Percentiles rank a stretch among this genome's conserved stretches.
Conservation (phyloP, 2,888 invertebrate species). For the Fragum fragum region DNA sequence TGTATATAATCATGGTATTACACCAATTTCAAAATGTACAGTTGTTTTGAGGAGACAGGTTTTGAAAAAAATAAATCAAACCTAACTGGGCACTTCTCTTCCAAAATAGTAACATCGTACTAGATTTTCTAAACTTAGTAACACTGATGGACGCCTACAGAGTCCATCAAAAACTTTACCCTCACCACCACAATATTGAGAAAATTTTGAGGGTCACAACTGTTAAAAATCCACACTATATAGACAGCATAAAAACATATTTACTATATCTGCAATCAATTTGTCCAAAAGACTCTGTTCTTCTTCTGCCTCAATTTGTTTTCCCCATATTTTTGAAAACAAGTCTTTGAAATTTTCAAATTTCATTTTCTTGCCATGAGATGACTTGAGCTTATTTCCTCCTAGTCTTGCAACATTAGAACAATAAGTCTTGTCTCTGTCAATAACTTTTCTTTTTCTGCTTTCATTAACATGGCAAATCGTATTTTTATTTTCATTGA, state of each 20-base stretch:
- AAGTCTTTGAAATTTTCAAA: slow-evolving; percentile 41
- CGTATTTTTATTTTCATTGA: slow-evolving; percentile 38
- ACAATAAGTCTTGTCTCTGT: slow-evolving; percentile 24
- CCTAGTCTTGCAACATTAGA: slow-evolving; percentile 36
- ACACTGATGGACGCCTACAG: too few relatives aligned
- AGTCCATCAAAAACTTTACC: too few relatives aligned
- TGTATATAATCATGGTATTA: too few relatives aligned
- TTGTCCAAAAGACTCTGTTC: slow-evolving; percentile 73
- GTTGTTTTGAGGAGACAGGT: too few relatives aligned
- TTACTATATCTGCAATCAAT: slow-evolving; percentile 80
- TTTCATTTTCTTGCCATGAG: slow-evolving; percentile 35
- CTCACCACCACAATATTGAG: too few relatives aligned
- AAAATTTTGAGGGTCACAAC: too few relatives aligned
- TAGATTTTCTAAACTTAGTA: too few relatives aligned
- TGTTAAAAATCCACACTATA: too few relatives aligned
- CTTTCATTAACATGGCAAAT: not conserved
- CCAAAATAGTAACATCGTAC: too few relatives aligned
- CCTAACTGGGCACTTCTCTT: too few relatives aligned
- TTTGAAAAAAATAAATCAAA: too few relatives aligned
- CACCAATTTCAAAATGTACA: too few relatives aligned
- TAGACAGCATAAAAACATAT: slow-evolving; percentile 18
- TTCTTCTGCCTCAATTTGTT: slow-evolving; percentile 23
- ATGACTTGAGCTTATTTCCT: slow-evolving; percentile 12
- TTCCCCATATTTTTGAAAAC: slow-evolving; percentile 28
- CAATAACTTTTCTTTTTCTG: not conserved